These are phyloP conservation scores for Cottus gobio DNA, from an alignment of 2,113 vertebrate genomes.

Conservation along the genomic window DNA sequence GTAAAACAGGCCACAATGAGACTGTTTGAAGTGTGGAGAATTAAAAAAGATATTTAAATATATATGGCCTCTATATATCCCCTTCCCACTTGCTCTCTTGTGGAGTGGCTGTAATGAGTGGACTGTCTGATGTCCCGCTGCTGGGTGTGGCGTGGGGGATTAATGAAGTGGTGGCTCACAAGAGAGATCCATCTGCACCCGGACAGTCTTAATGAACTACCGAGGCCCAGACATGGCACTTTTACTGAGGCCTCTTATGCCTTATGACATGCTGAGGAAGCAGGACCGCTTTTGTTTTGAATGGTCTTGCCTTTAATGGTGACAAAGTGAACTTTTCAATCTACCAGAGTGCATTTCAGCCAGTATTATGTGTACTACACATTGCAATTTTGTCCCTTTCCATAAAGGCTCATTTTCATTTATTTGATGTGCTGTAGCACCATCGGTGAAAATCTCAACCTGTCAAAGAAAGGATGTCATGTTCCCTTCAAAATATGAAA, in stretches of 20 bases:
- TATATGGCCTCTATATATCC: not conserved
- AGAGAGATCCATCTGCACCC: constrained; percentile 67
- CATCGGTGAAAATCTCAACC: constrained; percentile 11
- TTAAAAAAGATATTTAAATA: constrained; percentile 26
- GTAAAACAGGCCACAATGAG: constrained; percentile 21
- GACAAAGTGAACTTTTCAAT: constrained; percentile 76
- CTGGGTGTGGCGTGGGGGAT: constrained; percentile 55
- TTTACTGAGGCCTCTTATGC: constrained; percentile 53
- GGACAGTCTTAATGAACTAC: constrained; percentile 73
- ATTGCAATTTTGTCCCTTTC: constrained; percentile 41
- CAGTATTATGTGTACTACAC: constrained; percentile 28
- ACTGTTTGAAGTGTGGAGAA: constrained; percentile 27
- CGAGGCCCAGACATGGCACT: constrained; percentile 49
- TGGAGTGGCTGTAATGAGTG: constrained; percentile 52
- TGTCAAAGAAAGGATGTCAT: constrained; percentile 16
- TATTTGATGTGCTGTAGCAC: constrained; percentile 36
- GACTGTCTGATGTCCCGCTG: constrained; percentile 34
- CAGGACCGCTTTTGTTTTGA: constrained; percentile 63
- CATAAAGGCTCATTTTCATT: constrained; percentile 31
- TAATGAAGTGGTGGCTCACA: constrained; percentile 66
- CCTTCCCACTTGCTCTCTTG: not conserved
- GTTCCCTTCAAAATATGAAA: constrained; percentile 5
- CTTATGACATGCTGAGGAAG: constrained; percentile 75
- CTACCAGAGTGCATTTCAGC: constrained; percentile 70
- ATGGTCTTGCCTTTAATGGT: constrained; percentile 58